phyloP scores from a whole-genome alignment of 2,797 vertebrate genomes.

The Onychomys arenicola region DNA sequence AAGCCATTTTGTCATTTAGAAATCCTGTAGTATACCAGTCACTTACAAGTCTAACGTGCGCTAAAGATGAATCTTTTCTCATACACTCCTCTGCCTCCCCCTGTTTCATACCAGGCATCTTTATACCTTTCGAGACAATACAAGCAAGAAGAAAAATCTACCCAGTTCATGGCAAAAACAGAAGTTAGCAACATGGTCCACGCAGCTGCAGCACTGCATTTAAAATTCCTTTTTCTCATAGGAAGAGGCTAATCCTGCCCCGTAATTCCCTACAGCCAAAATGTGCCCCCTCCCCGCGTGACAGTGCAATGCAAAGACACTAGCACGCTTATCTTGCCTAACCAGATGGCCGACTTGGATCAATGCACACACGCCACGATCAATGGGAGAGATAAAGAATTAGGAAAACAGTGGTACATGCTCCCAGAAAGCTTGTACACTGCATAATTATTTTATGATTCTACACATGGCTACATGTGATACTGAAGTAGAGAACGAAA shows the following conservation, averaged over 20 bases:
- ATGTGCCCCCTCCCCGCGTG: slow-evolving; percentile 99
- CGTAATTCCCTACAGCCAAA: slow-evolving; percentile 99
- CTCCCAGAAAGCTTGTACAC: slow-evolving; percentile 94
- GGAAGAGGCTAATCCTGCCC: slow-evolving; percentile 99
- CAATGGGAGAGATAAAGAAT: slow-evolving; percentile 99
- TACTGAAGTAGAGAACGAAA: slow-evolving; percentile 92
- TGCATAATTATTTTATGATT: slow-evolving; percentile 95
- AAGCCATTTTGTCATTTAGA: slow-evolving; percentile 81
- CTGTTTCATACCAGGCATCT: slow-evolving; percentile 72
- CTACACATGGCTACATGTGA: slow-evolving; percentile 94
- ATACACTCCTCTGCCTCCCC: slow-evolving; percentile 22
- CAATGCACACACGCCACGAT: slow-evolving; percentile 99
- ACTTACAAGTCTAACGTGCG: slow-evolving; percentile 76
- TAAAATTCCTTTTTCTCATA: slow-evolving; percentile 99
- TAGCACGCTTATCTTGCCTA: slow-evolving; percentile 99
- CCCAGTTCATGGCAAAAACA: slow-evolving; percentile 86
- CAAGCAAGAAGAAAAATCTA: slow-evolving; percentile 79
- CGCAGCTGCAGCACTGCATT: slow-evolving; percentile 93
- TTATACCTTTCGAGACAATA: slow-evolving; percentile 78
- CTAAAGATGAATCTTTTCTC: slow-evolving; percentile 76
- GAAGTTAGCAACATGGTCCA: slow-evolving; percentile 90
- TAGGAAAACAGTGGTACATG: slow-evolving; percentile 98
- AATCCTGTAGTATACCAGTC: slow-evolving; percentile 79
- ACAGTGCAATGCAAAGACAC: slow-evolving; percentile 99
- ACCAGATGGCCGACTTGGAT: slow-evolving; percentile 99